Evolutionary conservation across 92 coral and sea anemone species (phyloP), one percentile per base, ranked within the genome.

Genomic region (Epizoanthus rinbou): DNA sequence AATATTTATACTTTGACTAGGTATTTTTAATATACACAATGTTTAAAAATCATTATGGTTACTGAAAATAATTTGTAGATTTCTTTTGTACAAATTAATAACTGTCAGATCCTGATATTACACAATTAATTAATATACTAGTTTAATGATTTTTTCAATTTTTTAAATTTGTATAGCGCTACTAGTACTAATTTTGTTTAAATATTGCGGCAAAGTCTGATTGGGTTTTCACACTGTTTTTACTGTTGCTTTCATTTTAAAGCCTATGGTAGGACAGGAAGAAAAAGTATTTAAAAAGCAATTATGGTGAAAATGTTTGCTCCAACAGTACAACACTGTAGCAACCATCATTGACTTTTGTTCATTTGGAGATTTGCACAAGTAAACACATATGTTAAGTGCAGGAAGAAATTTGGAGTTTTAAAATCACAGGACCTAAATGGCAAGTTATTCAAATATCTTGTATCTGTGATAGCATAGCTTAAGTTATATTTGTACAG

Each of bases 231-330:
- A 28, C 14, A 66, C 3, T 16, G 33, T 33, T 47, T 45, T 47
- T 47, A 11, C 15, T 47, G 11, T 13, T 76, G 53, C 35, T 76
- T 76, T 76, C 53, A 18, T 59, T 76, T 33, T 28, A 8, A n/a
- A 39, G 57, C 81, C 81, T 57, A 76, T 76, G 33, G 58, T 28
- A 18, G 3, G 41, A 31, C 23, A 78, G n/a, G 37, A 41, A 4
- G 35, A 21, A 37, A 59, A 41, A 41, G 11, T 47, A 0, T 47
- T 47, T 47, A 7, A 47, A 31, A 70, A 70, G 65, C 43, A 1
- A 35, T 25, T 39, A 78, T 5, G 15, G 47, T n/a, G 16, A n/a
- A 62, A 78, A 23, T 60, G 57, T 41, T 62, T 60, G 21, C 71
- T 5, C 54, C 19, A 13, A 8, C 82, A 14, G 22, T 13, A 25